Conservation (phyloP, 2,888 invertebrate species). For the Drosophila algonquin region DNA sequence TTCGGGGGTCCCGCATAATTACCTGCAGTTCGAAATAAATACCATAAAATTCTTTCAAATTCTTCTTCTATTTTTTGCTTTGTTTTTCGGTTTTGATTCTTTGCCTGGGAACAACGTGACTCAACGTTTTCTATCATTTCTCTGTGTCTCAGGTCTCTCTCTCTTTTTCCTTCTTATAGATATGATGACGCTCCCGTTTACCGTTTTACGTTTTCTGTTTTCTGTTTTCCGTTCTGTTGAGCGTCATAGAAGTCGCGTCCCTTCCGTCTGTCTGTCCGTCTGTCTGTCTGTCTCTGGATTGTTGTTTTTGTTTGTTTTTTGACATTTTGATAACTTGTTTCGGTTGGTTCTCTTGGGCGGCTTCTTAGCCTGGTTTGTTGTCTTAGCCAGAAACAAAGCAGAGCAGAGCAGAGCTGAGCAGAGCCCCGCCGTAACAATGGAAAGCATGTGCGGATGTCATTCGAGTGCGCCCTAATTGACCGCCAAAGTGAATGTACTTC, state of each 20-base stretch:
- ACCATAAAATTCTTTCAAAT: constrained; percentile 42
- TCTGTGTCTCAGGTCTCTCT: constrained; percentile 9
- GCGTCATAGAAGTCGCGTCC: constrained; percentile 8
- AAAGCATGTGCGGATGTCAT: constrained; percentile 41
- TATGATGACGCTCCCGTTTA: constrained; percentile 59
- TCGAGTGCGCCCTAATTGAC: constrained; percentile 63
- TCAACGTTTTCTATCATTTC: constrained; percentile 52
- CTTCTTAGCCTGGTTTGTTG: neutral
- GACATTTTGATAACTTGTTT: constrained; percentile 62
- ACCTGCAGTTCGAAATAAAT: constrained; percentile 21
- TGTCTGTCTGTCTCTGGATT: neutral
- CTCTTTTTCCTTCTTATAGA: constrained; percentile 20
- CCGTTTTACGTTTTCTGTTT: constrained; percentile 56
- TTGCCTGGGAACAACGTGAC: constrained; percentile 67
- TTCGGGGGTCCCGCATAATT: constrained; percentile 40
- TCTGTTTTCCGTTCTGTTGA: constrained; percentile 58
- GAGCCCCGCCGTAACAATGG: constrained; percentile 17
- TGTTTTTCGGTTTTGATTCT: constrained; percentile 2
- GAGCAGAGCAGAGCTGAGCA: neutral
- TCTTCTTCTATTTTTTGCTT: constrained; percentile 18
- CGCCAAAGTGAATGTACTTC: constrained; percentile 51
- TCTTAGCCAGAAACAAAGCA: constrained; percentile 20
- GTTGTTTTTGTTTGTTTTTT: neutral
- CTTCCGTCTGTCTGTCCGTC: neutral
- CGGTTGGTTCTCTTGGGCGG: constrained; percentile 4